Base-by-base conservation (phyloP, 2,797 vertebrate species). In the Kryptolebias ocellatus region DNA sequence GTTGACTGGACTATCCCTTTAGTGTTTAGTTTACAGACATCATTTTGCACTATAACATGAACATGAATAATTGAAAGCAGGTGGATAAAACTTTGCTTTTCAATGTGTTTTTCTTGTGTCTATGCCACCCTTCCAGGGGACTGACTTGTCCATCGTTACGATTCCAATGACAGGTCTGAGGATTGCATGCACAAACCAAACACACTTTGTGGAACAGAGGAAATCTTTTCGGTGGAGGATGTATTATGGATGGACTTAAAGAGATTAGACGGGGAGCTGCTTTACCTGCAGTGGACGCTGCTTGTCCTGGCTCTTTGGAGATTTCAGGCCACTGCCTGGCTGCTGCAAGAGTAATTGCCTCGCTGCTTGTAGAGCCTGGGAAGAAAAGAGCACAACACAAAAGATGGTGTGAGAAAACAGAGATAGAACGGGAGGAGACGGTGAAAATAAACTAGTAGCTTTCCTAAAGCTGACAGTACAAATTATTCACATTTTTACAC, bases 231-330 rank as follows among this genome's bases (percentile, higher is more conserved):
- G 58, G 79, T 82, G 84, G 82, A 81, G 68, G 83, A 91, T 91
- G 91, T 91, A 92, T 93, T 92, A 92, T 91, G 90, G 90, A 92
- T 92, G 90, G 91, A 92, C 84, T 91, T 92, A 90, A 42, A 89
- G 89, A 93, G 92, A 94, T 93, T 92, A 94, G 89, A 85, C 56
- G 31, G 55, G 78, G 81, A 82, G 85, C 88, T 85, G 94, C 95
- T 89, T 94, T 95, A 99, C 98, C 98, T 98, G 98, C 92, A 98
- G 93, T 89, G 96, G 95, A 95, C 97, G 97, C 93, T 98, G 97
- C 93, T 99, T 99, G 91, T 99, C 98, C 92, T 95, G 96, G 94
- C 93, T 96, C 94, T 99, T 99, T 94, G 98, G 97, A 96, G 98
- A 99, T 91, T 98, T 99, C 94, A 99, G 90, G 93, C 97, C 96